These are phyloP conservation scores for Enteromius fasciolatus DNA, from an alignment of 2,797 vertebrate genomes.

Conservation along the genomic window DNA sequence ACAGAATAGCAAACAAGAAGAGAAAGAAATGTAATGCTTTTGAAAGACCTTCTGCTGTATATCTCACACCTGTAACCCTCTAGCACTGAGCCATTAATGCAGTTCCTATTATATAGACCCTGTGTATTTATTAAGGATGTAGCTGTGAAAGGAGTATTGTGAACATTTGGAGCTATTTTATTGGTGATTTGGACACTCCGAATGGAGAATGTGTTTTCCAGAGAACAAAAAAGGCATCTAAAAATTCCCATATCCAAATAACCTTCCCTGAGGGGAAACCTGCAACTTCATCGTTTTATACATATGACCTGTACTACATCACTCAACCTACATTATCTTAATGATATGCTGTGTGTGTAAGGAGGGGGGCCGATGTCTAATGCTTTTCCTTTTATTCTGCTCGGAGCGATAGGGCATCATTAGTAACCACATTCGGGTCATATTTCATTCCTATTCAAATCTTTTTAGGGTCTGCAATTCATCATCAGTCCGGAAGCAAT, in stretches of 20 bases:
- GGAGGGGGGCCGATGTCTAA: neutral
- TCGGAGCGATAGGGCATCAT: conserved; percentile 31
- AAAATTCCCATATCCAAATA: neutral
- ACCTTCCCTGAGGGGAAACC: neutral
- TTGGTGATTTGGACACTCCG: neutral
- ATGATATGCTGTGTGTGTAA: conserved; percentile 17
- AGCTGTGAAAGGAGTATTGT: neutral
- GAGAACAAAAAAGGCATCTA: neutral
- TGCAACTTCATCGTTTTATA: conserved; percentile 18
- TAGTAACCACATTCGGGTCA: conserved; percentile 25
- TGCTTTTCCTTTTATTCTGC: conserved; percentile 8
- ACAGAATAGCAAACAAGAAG: conserved; percentile 46
- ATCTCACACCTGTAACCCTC: conserved; percentile 42
- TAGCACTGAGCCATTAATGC: conserved; percentile 3
- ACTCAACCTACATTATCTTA: conserved; percentile 35
- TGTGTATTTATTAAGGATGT: neutral
- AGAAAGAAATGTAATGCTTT: conserved; percentile 31
- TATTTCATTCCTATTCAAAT: conserved; percentile 34
- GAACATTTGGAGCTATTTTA: neutral
- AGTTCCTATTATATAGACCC: neutral
- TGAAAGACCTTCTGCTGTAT: neutral
- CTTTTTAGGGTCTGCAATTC: conserved; percentile 46
- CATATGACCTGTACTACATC: conserved; percentile 18
- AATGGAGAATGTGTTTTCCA: neutral
- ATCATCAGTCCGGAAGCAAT: conserved; percentile 41